Percentiles rank a stretch among this genome's conserved stretches.
Evolutionary conservation across 2,888 invertebrate genomes (phyloP).

Genomic region (Lycia hirtaria): DNA sequence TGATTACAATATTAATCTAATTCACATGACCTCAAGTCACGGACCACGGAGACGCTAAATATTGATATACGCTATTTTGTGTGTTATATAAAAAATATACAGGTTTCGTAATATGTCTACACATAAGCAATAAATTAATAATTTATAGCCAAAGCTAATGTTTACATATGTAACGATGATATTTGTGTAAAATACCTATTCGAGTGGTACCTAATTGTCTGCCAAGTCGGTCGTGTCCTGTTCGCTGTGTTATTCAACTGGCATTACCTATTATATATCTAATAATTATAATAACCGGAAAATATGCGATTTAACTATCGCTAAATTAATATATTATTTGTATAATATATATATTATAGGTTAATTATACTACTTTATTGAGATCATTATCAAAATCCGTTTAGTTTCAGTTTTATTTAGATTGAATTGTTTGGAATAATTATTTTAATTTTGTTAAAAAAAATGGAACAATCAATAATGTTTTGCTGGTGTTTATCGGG

Average conservation of each 20-base stretch:
- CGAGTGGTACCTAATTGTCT: conserved; percentile 34
- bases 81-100: conserved; percentile 40
- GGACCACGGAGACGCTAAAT: conserved; percentile 39
- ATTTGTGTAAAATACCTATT: conserved; percentile 35
- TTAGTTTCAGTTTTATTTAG: neutral
- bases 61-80: conserved; percentile 33
- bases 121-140: conserved; percentile 46
- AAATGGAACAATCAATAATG: too few relatives aligned
- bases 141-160: conserved; percentile 43
- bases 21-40: conserved; percentile 51
- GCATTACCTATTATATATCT: conserved; percentile 4
- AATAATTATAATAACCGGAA: conserved; percentile 16
- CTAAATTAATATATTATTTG: conserved; percentile 1
- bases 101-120: conserved; percentile 44
- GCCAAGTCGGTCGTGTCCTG: conserved; percentile 34
- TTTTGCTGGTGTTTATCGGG: too few relatives aligned
- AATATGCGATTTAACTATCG: neutral
- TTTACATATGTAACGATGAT: conserved; percentile 47
- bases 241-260: conserved; percentile 26
- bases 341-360: conserved; percentile 1
- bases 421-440: too few relatives aligned
- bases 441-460: too few relatives aligned
- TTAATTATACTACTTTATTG: neutral
- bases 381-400: neutral
- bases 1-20: conserved; percentile 46